Evolutionary conservation across 2,113 vertebrate genomes (phyloP).

Genomic region (Stomatorhinus ivindoensis): DNA sequence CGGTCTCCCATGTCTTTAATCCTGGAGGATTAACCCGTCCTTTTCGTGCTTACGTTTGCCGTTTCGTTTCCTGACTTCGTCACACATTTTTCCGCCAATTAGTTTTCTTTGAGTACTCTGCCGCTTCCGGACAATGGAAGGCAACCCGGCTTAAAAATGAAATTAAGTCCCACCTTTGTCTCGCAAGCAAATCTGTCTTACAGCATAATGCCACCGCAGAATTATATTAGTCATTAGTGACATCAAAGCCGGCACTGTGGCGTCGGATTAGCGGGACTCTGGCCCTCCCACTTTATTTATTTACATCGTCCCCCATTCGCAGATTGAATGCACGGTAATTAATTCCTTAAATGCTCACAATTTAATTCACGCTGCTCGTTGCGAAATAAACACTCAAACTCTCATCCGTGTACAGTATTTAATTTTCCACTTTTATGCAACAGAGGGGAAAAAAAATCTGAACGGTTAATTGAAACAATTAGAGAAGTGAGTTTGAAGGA

Average conservation of each 20-base stretch:
- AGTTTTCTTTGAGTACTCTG: not conserved
- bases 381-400: slow-evolving; percentile 17
- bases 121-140: slow-evolving; percentile 19
- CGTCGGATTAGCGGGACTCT: slow-evolving; percentile 18
- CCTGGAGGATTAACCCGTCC: slow-evolving; percentile 8
- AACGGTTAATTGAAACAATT: slow-evolving; percentile 39
- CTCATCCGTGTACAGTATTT: slow-evolving; percentile 29
- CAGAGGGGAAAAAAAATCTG: slow-evolving; percentile 14
- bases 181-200: not conserved
- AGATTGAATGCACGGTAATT: slow-evolving; percentile 27
- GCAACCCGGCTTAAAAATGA: slow-evolving; percentile 9
- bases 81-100: slow-evolving; percentile 18
- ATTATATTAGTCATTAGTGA: not conserved
- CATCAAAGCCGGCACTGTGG: not conserved
- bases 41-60: not conserved
- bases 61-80: slow-evolving; percentile 17
- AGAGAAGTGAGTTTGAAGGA: slow-evolving; percentile 23
- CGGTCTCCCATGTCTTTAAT: slow-evolving; percentile 9
- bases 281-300: slow-evolving; percentile 29
- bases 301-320: slow-evolving; percentile 14
- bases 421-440: slow-evolving; percentile 26
- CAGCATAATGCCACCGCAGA: slow-evolving; percentile 23
- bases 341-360: slow-evolving; percentile 18
- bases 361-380: slow-evolving; percentile 25
- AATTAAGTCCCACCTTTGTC: slow-evolving; percentile 22